These are phyloP conservation scores for Hydrotaea cyrtoneurina DNA, from an alignment of 2,888 invertebrate species.

Conservation along the genomic window DNA sequence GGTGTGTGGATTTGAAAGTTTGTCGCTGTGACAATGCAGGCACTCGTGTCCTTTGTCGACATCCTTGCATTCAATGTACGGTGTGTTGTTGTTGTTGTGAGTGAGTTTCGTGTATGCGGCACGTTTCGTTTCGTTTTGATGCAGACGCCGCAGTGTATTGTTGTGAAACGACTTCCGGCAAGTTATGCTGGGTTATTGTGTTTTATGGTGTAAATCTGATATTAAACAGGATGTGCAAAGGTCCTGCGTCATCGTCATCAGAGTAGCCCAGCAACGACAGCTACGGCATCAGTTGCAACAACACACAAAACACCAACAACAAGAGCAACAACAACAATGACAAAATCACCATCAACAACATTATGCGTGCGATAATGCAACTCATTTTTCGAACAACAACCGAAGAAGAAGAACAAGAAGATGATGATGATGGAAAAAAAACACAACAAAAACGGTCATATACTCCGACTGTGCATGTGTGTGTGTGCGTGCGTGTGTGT, in stretches of 20 bases:
- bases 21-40: no score
- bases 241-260: constrained; percentile 61
- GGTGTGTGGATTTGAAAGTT: no score
- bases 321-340: constrained; percentile 47
- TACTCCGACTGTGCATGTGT: constrained; percentile 11
- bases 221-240: constrained; percentile 62
- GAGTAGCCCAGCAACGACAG: constrained; percentile 9
- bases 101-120: no score
- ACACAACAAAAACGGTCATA: constrained; percentile 22
- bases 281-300: constrained; percentile 40
- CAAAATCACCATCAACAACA: constrained; percentile 62
- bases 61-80: no score
- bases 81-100: no score
- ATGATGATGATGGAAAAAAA: no score
- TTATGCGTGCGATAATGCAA: constrained; percentile 68
- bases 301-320: constrained; percentile 11
- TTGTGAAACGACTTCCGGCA: not conserved
- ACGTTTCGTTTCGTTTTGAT: no score
- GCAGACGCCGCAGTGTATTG: no score
- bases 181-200: constrained; percentile 34
- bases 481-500: constrained; percentile 20
- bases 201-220: constrained; percentile 66
- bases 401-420: not conserved
- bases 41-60: no score
- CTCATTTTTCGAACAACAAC: constrained; percentile 59